Percentiles rank a stretch among this genome's conserved stretches.
Evolutionary conservation across 2,888 invertebrate genomes (phyloP).

Genomic region (Andrena chrysosceles): DNA sequence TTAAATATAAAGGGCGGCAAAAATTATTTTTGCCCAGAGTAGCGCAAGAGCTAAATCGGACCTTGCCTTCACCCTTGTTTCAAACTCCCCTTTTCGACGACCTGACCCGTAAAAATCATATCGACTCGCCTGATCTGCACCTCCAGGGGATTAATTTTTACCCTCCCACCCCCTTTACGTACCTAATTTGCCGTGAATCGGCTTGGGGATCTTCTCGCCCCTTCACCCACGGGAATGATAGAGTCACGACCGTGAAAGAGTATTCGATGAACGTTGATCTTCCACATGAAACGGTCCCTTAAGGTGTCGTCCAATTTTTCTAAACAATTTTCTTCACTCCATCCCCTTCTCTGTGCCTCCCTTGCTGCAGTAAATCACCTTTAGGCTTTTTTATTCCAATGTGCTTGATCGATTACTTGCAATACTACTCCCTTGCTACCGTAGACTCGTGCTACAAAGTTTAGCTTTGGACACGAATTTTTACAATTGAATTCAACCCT

Average conservation of each 20-base stretch:
- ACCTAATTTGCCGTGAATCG: conserved; percentile 68
- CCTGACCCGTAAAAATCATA: conserved; percentile 67
- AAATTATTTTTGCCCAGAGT: too few relatives aligned
- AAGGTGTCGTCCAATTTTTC: background rate
- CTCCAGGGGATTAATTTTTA: conserved; percentile 65
- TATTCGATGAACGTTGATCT: conserved; percentile 29
- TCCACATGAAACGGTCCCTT: background rate
- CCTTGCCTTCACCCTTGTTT: conserved; percentile 3
- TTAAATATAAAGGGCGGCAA: too few relatives aligned
- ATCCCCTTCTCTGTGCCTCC: too few relatives aligned
- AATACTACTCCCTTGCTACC: too few relatives aligned
- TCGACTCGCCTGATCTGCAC: conserved; percentile 65
- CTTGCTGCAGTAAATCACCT: background rate
- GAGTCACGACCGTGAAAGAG: conserved; percentile 23
- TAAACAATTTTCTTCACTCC: conserved; percentile 17
- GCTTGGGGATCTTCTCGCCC: conserved; percentile 3
- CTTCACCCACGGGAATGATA: background rate
- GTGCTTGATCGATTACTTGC: background rate
- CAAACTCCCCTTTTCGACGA: conserved; percentile 43
- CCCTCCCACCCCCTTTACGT: conserved; percentile 28
- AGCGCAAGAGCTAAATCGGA: conserved; percentile 35
- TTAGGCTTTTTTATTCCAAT: background rate
- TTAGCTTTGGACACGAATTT: too few relatives aligned
- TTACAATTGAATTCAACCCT: too few relatives aligned
- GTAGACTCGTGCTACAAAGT: too few relatives aligned